phyloP scores from a whole-genome alignment of 2,113 vertebrate genomes.

The Phalacrocorax pelagicus region DNA sequence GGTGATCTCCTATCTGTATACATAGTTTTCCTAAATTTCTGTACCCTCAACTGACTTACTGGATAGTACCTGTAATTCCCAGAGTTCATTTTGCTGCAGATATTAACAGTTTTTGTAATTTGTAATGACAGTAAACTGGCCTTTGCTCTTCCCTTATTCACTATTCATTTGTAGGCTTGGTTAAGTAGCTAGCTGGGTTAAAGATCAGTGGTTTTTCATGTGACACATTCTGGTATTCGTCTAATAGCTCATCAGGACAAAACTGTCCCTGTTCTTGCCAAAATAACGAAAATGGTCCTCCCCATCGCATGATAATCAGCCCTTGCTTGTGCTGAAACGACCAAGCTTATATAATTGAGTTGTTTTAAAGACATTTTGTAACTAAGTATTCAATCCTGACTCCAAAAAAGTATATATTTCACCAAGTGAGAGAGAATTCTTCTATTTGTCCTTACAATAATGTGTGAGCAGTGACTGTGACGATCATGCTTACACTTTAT shows the following conservation, averaged over 20 bases:
- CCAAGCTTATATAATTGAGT: conserved; percentile 57
- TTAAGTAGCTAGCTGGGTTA: conserved; percentile 80
- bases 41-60: conserved; percentile 29
- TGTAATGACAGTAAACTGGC: conserved; percentile 82
- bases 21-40: not conserved
- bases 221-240: conserved; percentile 88
- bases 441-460: conserved; percentile 12
- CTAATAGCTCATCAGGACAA: conserved; percentile 90
- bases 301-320: conserved; percentile 90
- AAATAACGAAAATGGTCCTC: conserved; percentile 84
- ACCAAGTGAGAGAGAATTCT: not conserved
- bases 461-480: not conserved
- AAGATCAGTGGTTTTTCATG: conserved; percentile 88
- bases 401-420: not conserved
- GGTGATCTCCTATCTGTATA: not conserved
- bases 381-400: not conserved
- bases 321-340: conserved; percentile 76
- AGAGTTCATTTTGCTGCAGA: conserved; percentile 67
- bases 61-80: conserved; percentile 73
- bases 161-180: conserved; percentile 79
- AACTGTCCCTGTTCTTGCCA: conserved; percentile 94
- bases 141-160: conserved; percentile 79
- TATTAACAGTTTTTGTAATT: conserved; percentile 80
- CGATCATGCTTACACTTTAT: not conserved
- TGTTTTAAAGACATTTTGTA: conserved; percentile 51